Percentiles rank a stretch among this genome's conserved stretches.
Evolutionary conservation across 2,113 vertebrate species (phyloP).

Genomic region (Salvator merianae): DNA sequence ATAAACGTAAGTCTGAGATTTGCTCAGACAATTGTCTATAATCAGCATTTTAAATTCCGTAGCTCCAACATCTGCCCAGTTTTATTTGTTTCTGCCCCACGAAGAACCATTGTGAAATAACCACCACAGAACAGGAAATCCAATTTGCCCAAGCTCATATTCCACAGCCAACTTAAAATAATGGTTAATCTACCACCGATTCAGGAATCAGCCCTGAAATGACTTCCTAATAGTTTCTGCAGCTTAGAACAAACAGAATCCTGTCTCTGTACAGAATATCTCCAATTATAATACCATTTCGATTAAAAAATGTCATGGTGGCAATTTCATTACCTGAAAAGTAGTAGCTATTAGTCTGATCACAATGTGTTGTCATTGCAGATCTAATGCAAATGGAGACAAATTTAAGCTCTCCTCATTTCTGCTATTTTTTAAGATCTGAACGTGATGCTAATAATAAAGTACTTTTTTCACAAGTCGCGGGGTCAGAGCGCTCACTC

Average conservation of each 20-base stretch:
- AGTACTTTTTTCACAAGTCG: conserved; percentile 65
- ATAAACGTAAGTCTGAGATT: not conserved
- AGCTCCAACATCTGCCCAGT: not conserved
- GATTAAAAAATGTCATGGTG: conserved; percentile 68
- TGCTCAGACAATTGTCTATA: not conserved
- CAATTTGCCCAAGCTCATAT: not conserved
- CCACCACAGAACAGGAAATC: not conserved
- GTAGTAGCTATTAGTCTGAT: conserved; percentile 74
- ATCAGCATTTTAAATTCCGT: not conserved
- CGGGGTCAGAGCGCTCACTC: conserved; percentile 54
- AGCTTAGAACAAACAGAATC: not conserved
- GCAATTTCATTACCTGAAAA: conserved; percentile 73
- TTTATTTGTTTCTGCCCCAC: not conserved
- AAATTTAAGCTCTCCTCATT: conserved; percentile 75
- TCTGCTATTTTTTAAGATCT: conserved; percentile 67
- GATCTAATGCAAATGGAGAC: conserved; percentile 69
- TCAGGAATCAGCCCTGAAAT: fast-evolving
- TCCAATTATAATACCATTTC: conserved; percentile 64
- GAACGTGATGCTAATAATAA: conserved; percentile 72
- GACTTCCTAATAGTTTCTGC: not conserved
- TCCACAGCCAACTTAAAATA: not conserved
- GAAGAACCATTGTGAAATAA: not conserved
- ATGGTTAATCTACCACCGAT: not conserved
- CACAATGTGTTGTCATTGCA: conserved; percentile 71
- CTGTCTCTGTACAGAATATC: conserved; percentile 30